Conservation (phyloP, 2,113 vertebrate species). For the Dipodomys stephensi region DNA sequence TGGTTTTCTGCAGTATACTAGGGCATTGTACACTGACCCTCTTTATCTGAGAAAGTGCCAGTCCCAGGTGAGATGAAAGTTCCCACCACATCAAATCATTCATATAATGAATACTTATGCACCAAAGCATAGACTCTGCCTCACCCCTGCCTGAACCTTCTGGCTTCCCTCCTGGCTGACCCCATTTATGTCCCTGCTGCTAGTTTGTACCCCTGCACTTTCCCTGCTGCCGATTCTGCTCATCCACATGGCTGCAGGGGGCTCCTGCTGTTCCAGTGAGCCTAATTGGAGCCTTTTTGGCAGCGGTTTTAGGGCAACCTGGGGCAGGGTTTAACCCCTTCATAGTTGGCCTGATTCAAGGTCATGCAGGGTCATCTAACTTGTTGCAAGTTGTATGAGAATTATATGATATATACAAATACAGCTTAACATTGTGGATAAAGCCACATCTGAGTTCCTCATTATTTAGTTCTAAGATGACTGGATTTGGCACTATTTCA, state of each 20-base stretch:
- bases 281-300: neutral
- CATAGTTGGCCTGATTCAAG: neutral
- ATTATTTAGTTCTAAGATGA: neutral
- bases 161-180: neutral
- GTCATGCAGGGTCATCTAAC: neutral
- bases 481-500: neutral
- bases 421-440: neutral
- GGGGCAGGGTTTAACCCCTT: neutral
- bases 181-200: neutral
- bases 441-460: neutral
- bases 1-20: neutral
- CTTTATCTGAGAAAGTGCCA: neutral
- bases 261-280: conserved; percentile 41
- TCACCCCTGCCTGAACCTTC: neutral
- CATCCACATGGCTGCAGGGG: neutral
- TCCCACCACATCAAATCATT: neutral
- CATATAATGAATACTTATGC: neutral
- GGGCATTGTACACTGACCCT: neutral
- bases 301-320: conserved; percentile 1
- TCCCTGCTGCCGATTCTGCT: conserved; percentile 16
- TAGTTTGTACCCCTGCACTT: neutral
- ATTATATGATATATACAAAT: neutral
- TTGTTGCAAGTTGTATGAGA: conserved; percentile 8
- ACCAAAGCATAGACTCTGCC: neutral
- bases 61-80: neutral